phyloP scores from a whole-genome alignment of 2,113 vertebrate species.

The Ellobius talpinus region DNA sequence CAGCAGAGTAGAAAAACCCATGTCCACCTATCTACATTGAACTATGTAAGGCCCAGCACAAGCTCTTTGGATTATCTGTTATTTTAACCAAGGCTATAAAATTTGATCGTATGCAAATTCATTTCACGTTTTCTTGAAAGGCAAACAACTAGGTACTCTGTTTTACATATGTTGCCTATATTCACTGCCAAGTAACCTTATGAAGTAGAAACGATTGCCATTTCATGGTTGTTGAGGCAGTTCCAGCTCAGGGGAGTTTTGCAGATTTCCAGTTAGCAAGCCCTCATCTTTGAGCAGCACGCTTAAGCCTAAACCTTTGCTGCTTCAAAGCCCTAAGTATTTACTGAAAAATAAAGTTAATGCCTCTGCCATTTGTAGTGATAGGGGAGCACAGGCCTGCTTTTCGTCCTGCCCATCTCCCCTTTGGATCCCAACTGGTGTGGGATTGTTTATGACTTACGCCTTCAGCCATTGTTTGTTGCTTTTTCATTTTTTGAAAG shows the following conservation, averaged over 20 bases:
- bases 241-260: not conserved
- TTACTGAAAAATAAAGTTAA: not conserved
- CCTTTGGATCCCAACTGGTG: too few species aligned
- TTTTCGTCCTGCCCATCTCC: too few species aligned
- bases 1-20: not conserved
- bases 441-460: too few species aligned
- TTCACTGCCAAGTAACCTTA: not conserved
- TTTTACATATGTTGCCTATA: not conserved
- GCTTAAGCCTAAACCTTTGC: not conserved
- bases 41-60: not conserved
- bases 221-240: not conserved
- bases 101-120: not conserved
- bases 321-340: not conserved
- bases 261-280: not conserved
- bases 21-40: not conserved
- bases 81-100: not conserved
- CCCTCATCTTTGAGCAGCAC: not conserved
- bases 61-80: not conserved
- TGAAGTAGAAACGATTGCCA: not conserved
- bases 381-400: too few species aligned
- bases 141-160: not conserved
- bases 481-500: not conserved
- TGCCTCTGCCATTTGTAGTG: too few species aligned
- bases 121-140: constrained; percentile 34
- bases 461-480: not conserved